Evolutionary conservation across 2,797 vertebrate species (phyloP), one percentile per base, ranked within the genome.

Genomic region (Sebastes reedi): DNA sequence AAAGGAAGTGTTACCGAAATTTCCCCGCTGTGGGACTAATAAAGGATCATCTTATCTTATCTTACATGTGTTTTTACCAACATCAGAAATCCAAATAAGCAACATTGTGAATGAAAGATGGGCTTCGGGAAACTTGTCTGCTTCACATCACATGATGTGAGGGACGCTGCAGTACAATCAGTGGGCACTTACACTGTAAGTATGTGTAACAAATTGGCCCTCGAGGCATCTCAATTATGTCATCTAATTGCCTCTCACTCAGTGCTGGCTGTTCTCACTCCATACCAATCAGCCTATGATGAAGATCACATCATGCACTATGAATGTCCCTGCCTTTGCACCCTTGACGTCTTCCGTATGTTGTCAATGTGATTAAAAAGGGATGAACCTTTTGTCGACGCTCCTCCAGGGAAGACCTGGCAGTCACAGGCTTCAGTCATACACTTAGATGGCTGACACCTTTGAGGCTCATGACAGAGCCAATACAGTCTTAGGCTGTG

Each of bases 161-260:
- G 62, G 12, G 62, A 46, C 18, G 61, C 72, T 58, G 67, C 67
- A 66, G 68, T 83, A 81, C 87, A 92, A 87, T 93, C 82, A 89
- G 12, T 81, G 79, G 82, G 72, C 77, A 88, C 86, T 91, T 89
- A 75, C 52, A 87, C 75, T 85, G 75, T 87, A 80, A 91, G 87
- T 89, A 80, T 88, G 87, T 89, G 80, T 86, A 90, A 91, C 88
- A 94, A 95, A 95, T 94, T 91, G 82, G 86, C 90, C 87, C 91
- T 94, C 71, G 62, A 94, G 92, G 89, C 87, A 88, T 92, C 90
- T 92, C 88, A 92, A 94, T 94, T 92, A 93, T 91, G 39, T 90
- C 84, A 90, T 92, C 89, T 93, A 92, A 94, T 93, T 91, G 85
- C 84, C 80, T 90, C 87, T 88, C 85, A 82, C 66, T 85, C 79